These are phyloP conservation scores for Megathymus violae DNA, from an alignment of 1,140 invertebrate species.

Conservation along the genomic window DNA sequence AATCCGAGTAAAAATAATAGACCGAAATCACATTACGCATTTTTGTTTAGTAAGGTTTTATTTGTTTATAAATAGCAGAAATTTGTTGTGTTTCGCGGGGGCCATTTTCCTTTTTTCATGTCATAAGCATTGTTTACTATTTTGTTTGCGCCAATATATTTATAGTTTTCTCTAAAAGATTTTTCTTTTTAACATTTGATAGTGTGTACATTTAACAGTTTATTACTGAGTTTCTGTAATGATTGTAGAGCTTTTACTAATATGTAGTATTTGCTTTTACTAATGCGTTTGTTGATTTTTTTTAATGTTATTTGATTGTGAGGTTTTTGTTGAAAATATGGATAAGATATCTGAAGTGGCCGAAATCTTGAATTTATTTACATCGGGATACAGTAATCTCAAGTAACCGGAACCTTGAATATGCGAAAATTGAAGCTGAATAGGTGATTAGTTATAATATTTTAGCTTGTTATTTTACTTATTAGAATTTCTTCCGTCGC, in stretches of 20 bases:
- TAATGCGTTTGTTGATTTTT: neutral
- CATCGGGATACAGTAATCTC: too few species aligned
- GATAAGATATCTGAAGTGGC: too few species aligned
- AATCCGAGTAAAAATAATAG: too few species aligned
- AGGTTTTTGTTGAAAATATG: slow-evolving; percentile 2
- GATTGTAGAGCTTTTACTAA: neutral
- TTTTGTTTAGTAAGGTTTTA: too few species aligned
- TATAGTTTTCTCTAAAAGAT: slow-evolving; percentile 1
- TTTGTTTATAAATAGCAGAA: neutral
- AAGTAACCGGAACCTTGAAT: too few species aligned
- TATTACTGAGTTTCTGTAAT: slow-evolving; percentile 3
- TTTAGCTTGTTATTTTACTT: too few species aligned
- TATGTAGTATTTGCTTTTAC: neutral
- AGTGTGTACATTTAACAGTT: slow-evolving; percentile 9
- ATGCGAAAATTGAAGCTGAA: too few species aligned
- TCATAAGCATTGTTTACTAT: slow-evolving; percentile 4
- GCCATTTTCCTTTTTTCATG: slow-evolving; percentile 7
- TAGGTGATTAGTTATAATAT: too few species aligned
- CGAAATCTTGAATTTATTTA: too few species aligned
- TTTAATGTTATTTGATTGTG: slow-evolving; percentile 11
- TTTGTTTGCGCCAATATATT: slow-evolving; percentile 12
- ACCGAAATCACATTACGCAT: too few species aligned
- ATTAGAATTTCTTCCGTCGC: too few species aligned
- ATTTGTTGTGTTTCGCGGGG: neutral
- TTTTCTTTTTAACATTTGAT: slow-evolving; percentile 11